Conservation (phyloP, 2,888 invertebrate genomes). For the Slavum lentiscoides region DNA sequence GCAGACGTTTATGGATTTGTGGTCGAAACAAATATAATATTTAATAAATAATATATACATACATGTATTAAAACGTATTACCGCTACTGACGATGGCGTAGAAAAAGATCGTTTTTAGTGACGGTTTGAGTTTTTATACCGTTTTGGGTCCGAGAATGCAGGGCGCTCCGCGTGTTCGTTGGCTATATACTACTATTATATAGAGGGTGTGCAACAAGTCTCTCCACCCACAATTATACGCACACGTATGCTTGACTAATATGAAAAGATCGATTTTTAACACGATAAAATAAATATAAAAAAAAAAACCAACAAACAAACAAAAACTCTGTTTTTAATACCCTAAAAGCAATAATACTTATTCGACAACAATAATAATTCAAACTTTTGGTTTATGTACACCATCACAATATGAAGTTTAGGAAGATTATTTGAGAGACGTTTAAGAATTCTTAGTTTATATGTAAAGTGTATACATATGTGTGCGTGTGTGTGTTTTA, state of each 20-base stretch:
- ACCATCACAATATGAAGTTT: background rate
- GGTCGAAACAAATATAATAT: background rate
- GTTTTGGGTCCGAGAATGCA: slow-evolving; percentile 1
- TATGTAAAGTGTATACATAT: too few relatives aligned
- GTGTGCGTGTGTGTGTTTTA: too few relatives aligned
- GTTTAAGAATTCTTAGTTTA: background rate
- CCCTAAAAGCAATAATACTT: slow-evolving; percentile 12
- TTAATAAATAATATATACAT: too few relatives aligned
- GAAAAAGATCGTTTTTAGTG: slow-evolving; percentile 32
- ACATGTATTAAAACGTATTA: background rate
- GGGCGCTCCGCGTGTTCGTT: slow-evolving; percentile 37
- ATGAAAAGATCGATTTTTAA: background rate
- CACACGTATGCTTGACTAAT: background rate
- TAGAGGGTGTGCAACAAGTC: slow-evolving; percentile 29
- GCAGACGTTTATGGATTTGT: too few relatives aligned
- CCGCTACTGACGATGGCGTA: background rate
- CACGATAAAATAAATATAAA: background rate
- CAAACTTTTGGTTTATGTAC: background rate
- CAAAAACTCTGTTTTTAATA: slow-evolving; percentile 10
- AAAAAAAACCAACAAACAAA: background rate
- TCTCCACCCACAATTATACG: slow-evolving; percentile 18
- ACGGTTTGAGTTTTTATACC: slow-evolving; percentile 30
- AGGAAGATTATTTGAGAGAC: slow-evolving; percentile 11
- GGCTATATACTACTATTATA: background rate
- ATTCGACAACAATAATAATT: slow-evolving; percentile 7